These are phyloP conservation scores for Pelobates fuscus DNA, from an alignment of 2,113 vertebrate genomes.

Conservation along the genomic window DNA sequence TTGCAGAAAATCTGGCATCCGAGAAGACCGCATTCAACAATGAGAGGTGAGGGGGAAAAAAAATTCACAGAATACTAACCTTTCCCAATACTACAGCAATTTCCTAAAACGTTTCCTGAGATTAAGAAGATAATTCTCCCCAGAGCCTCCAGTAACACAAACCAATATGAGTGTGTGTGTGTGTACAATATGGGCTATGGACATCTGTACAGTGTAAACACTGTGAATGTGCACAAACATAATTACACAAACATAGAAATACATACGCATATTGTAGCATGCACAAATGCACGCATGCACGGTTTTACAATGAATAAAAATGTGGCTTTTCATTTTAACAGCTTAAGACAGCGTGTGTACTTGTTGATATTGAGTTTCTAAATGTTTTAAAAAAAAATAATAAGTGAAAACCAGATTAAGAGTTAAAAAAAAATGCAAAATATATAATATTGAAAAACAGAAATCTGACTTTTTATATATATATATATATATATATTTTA, in stretches of 20 bases:
- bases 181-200: background rate
- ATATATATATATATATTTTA: too few species aligned
- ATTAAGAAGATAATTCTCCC: conserved; percentile 39
- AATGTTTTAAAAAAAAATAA: too few species aligned
- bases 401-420: too few species aligned
- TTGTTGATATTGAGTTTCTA: too few species aligned
- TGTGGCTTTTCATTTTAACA: too few species aligned
- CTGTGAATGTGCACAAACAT: background rate
- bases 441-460: too few species aligned
- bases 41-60: conserved; percentile 72
- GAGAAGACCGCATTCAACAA: conserved; percentile 55
- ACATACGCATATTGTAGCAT: background rate
- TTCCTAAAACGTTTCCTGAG: conserved; percentile 25
- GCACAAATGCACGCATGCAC: background rate
- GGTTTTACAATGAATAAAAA: too few species aligned
- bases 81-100: conserved; percentile 17
- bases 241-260: background rate
- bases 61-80: conserved; percentile 15
- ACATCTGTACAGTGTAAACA: conserved; percentile 21
- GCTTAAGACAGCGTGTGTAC: too few species aligned
- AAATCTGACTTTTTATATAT: too few species aligned
- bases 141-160: conserved; percentile 15
- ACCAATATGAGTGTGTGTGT: background rate
- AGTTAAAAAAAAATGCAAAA: too few species aligned
- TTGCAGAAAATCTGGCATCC: conserved; percentile 37